Percentiles rank a stretch among this genome's conserved stretches.
phyloP scores from a whole-genome alignment of 2,797 vertebrate species.

The Epinephelus malabaricus region DNA sequence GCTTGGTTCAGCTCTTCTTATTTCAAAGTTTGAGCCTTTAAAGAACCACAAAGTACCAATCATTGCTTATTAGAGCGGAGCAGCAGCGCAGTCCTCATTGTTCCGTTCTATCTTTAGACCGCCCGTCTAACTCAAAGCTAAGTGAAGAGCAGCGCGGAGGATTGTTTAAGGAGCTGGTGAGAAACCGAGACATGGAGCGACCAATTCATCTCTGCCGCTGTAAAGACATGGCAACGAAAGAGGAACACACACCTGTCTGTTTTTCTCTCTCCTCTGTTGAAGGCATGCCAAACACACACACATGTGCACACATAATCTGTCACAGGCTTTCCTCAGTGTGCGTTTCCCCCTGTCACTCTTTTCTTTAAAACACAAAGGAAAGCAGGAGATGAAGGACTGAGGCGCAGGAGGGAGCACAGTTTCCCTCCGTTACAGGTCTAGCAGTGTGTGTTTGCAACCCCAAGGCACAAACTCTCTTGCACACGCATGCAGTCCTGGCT shows the following conservation, averaged over 20 bases:
- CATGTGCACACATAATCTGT: slow-evolving; percentile 30
- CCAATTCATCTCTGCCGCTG: slow-evolving; percentile 56
- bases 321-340: slow-evolving; percentile 11
- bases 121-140: slow-evolving; percentile 66
- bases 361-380: slow-evolving; percentile 39
- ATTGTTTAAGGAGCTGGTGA: slow-evolving; percentile 55
- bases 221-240: slow-evolving; percentile 36
- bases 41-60: slow-evolving; percentile 53
- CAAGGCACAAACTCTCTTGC: slow-evolving; percentile 1
- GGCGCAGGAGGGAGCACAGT: slow-evolving; percentile 16
- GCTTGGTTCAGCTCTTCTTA: slow-evolving; percentile 21
- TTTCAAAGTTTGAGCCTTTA: slow-evolving; percentile 53
- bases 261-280: slow-evolving; percentile 38
- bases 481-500: slow-evolving; percentile 11
- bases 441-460: not conserved
- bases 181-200: slow-evolving; percentile 38
- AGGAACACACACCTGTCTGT: slow-evolving; percentile 59
- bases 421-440: slow-evolving; percentile 21
- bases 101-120: slow-evolving; percentile 76
- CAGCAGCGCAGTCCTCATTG: slow-evolving; percentile 47
- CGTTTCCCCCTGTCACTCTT: slow-evolving; percentile 32
- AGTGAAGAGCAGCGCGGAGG: slow-evolving; percentile 46
- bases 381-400: slow-evolving; percentile 36
- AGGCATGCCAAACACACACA: slow-evolving; percentile 20
- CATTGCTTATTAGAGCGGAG: slow-evolving; percentile 64